Percentiles rank a stretch among this genome's conserved stretches.
phyloP scores from a whole-genome alignment of 2,113 vertebrate genomes.

The Rhinogobius similis region DNA sequence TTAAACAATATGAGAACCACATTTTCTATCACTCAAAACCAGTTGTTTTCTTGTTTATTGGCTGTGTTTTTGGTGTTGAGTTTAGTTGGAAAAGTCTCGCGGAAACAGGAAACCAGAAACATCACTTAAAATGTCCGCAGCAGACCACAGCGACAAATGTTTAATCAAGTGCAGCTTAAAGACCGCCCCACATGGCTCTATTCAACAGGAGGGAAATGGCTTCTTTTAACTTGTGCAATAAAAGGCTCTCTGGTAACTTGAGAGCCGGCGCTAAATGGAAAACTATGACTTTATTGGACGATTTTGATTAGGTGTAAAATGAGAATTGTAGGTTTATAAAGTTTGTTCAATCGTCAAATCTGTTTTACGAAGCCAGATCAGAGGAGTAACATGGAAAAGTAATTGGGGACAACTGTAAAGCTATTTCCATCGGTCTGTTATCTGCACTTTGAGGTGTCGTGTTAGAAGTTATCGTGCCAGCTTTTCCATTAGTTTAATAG shows the following conservation, averaged over 20 bases:
- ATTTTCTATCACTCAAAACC: background rate
- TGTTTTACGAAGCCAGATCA: background rate
- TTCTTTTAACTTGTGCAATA: slow-evolving; percentile 5
- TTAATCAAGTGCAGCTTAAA: slow-evolving; percentile 3
- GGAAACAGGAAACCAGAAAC: slow-evolving; percentile 16
- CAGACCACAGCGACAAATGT: background rate
- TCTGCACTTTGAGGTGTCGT: background rate
- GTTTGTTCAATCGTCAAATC: background rate
- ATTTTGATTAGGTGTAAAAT: slow-evolving; percentile 5
- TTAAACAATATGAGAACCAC: too few relatives aligned
- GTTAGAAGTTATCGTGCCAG: background rate
- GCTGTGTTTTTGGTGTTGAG: background rate
- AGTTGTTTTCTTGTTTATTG: background rate
- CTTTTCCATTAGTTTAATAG: background rate
- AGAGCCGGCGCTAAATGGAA: background rate
- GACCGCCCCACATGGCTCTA: background rate
- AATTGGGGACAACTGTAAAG: background rate
- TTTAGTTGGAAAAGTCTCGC: background rate
- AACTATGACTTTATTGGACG: background rate
- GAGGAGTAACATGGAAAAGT: background rate
- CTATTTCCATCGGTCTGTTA: background rate
- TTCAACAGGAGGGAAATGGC: background rate
- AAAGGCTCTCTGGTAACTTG: background rate
- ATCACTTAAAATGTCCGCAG: background rate
- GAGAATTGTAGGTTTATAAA: background rate